Evolutionary conservation across 2,888 invertebrate genomes (phyloP), one percentile per base, ranked within the genome.

Genomic region (Lysandra coridon): DNA sequence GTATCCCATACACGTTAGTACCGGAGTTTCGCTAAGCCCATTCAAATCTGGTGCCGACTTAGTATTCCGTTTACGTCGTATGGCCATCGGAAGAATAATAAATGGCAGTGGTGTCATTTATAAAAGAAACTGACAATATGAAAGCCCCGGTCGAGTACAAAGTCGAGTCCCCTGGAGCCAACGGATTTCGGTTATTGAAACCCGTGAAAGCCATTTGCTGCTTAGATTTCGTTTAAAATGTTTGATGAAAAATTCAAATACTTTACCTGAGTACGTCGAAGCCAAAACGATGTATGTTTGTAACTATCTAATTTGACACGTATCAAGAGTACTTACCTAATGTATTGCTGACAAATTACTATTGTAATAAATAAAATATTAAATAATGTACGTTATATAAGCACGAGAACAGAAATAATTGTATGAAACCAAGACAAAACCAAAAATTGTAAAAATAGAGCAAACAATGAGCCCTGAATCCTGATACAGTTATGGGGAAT

Each of bases 41-140:
- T 78, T 80, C 78, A 80, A 87, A 88, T 87, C 87, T 88, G 83
- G 86, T 86, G 85, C 81, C 82, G 81, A 82, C 81, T 92, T 92
- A 88, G 87, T 91, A 93, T 93, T 93, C 93, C 83, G 85, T 82
- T 83, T 84, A 85, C 90, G 91, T 88, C 85, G 85, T 83, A 82
- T 84, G 85, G 86, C 86, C 88, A 90, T 91, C 88, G 87, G 85
- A 87, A 85, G 93, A 92, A 93, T 93, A 93, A 91, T 91, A 93
- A 92, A 75, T 57, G 49, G 89, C 89, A 87, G 88, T 85, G 89
- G 85, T 88, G 87, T 87, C 88, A 87, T 89, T 89, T 86, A 87
- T 88, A 84, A 88, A 90, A 92, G 91, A 91, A 91, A 90, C 90
- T 87, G 87, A 85, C 89, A 88, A 90, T 91, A 91, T 91, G 89